Conservation (phyloP, 2,113 vertebrate genomes). For the Corythaeola cristata region DNA sequence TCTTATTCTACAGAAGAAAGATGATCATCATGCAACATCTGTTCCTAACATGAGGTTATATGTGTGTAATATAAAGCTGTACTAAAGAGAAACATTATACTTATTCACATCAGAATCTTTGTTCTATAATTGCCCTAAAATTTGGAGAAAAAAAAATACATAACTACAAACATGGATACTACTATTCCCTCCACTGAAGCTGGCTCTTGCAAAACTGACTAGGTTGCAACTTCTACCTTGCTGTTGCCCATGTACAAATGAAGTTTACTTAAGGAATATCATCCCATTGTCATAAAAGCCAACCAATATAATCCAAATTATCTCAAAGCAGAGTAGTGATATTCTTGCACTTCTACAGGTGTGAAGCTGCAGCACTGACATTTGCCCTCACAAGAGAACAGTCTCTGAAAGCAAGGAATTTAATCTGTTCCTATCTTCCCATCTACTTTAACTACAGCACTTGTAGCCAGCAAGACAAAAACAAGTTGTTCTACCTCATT, state of each 20-base stretch:
- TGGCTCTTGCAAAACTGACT: neutral
- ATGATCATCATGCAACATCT: neutral
- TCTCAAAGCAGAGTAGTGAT: neutral
- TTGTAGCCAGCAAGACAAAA: neutral
- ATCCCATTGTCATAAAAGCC: neutral
- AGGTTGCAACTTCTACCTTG: neutral
- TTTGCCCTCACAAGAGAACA: neutral
- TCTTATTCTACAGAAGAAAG: neutral
- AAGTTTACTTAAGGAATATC: neutral
- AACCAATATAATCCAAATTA: neutral
- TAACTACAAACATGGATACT: neutral
- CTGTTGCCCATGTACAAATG: neutral
- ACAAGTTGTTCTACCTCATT: neutral
- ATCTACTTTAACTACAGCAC: neutral
- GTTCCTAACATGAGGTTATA: neutral
- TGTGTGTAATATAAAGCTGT: neutral
- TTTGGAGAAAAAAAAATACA: neutral
- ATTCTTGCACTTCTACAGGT: neutral
- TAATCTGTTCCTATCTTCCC: neutral
- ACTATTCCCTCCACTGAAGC: neutral
- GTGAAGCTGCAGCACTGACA: neutral
- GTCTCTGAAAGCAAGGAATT: neutral
- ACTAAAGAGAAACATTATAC: neutral
- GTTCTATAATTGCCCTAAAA: neutral
- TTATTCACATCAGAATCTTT: neutral